These are phyloP conservation scores for Drosophila simulans DNA, from an alignment of 1,140 invertebrate species.

Conservation along the genomic window DNA sequence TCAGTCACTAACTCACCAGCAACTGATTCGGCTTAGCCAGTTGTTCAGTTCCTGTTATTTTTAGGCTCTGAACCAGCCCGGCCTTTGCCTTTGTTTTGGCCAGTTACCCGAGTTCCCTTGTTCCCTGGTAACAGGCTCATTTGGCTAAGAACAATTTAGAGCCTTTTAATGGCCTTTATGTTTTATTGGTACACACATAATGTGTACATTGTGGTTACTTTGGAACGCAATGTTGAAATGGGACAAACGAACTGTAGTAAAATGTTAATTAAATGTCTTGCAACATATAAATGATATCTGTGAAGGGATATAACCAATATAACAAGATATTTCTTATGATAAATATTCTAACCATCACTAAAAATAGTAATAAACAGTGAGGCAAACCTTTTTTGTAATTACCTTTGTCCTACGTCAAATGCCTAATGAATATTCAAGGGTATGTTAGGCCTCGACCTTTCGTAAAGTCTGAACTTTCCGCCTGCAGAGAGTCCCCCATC, in stretches of 20 bases:
- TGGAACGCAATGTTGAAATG: constrained; percentile 6
- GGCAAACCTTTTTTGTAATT: not conserved
- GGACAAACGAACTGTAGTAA: not conserved
- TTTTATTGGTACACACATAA: constrained; percentile 5
- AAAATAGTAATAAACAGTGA: not conserved
- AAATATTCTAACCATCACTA: too few relatives aligned
- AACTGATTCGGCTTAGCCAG: constrained; percentile 29
- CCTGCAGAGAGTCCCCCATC: constrained; percentile 19
- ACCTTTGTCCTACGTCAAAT: too few relatives aligned
- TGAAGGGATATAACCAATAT: too few relatives aligned
- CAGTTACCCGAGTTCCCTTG: constrained; percentile 5
- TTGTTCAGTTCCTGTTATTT: constrained; percentile 42
- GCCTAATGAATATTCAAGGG: constrained; percentile 2
- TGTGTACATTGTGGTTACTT: constrained; percentile 12
- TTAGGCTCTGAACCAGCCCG: constrained; percentile 15
- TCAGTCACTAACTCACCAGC: constrained; percentile 37
- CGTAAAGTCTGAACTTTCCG: not conserved
- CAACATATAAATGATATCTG: too few relatives aligned
- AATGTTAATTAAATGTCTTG: not conserved
- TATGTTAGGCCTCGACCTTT: constrained; percentile 1
- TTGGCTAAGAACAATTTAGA: constrained; percentile 15
- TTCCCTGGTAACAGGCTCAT: constrained; percentile 19
- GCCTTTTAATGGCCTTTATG: constrained; percentile 27
- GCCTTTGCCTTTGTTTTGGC: constrained; percentile 23
- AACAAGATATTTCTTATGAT: too few relatives aligned